Evolutionary conservation across 2,797 vertebrate genomes (phyloP).

Genomic region (Chaetophractus vellerosus): DNA sequence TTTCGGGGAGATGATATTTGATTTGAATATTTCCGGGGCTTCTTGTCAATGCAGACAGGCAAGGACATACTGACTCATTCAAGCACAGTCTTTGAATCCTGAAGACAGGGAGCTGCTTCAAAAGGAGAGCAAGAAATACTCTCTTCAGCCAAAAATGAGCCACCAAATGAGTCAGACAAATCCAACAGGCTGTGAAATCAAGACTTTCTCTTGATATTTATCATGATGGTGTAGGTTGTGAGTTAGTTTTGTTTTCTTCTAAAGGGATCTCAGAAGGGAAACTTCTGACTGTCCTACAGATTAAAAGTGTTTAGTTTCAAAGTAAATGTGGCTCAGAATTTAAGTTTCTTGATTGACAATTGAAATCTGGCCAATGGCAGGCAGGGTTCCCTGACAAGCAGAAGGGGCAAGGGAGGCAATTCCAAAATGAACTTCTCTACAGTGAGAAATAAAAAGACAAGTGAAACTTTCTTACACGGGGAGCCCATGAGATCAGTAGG

Average conservation of each 20-base stretch:
- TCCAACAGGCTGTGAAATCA: background rate
- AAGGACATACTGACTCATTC: background rate
- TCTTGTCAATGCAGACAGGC: background rate
- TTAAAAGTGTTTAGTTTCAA: background rate
- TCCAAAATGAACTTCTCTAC: background rate
- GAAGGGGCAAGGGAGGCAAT: background rate
- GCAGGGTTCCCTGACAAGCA: background rate
- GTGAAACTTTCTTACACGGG: background rate
- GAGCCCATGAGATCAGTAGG: background rate
- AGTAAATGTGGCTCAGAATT: background rate
- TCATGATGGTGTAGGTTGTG: background rate
- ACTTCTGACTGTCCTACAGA: background rate
- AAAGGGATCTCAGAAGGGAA: background rate
- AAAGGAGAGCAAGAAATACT: background rate
- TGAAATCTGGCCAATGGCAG: background rate
- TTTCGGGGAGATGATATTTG: background rate
- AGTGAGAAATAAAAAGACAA: background rate
- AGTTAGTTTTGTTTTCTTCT: background rate
- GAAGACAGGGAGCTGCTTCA: background rate
- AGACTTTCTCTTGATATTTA: background rate
- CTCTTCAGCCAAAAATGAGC: slow-evolving; percentile 1
- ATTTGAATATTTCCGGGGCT: background rate
- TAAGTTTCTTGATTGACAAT: background rate
- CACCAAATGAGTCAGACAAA: background rate
- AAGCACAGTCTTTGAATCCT: background rate